Conservation (phyloP, 1,140 invertebrate species). For the Drosophila littoralis region DNA sequence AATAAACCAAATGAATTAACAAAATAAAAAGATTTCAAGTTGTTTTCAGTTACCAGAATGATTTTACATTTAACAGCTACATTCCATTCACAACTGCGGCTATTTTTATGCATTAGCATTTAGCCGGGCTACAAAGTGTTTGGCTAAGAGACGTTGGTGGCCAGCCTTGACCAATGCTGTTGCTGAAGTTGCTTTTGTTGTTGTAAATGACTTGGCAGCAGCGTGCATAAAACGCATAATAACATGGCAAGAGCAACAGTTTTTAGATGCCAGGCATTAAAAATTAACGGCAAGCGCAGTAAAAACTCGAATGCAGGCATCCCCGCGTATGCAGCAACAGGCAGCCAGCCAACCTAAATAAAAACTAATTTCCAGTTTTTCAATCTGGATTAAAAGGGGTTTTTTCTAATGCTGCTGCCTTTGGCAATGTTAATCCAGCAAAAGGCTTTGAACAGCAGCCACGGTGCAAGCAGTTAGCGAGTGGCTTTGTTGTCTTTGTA, state of each 20-base stretch:
- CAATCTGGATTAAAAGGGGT: slow-evolving; percentile 81
- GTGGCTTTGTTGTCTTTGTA: slow-evolving; percentile 21
- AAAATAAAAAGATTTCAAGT: not conserved
- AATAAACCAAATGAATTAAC: no score
- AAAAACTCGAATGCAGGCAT: slow-evolving; percentile 34
- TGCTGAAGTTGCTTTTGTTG: slow-evolving; percentile 6
- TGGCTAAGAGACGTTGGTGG: slow-evolving; percentile 1
- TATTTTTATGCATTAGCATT: slow-evolving; percentile 66
- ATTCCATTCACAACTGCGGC: slow-evolving; percentile 30
- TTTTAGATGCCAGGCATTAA: slow-evolving; percentile 74
- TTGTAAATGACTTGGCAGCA: slow-evolving; percentile 14
- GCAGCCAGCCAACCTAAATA: slow-evolving; percentile 63
- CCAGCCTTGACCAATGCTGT: slow-evolving; percentile 55
- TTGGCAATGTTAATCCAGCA: slow-evolving; percentile 73
- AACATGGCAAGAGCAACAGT: slow-evolving; percentile 73
- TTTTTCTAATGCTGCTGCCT: slow-evolving; percentile 40
- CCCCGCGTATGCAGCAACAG: slow-evolving; percentile 13
- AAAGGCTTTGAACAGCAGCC: slow-evolving; percentile 63
- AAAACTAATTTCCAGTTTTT: slow-evolving; percentile 83
- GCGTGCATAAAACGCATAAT: slow-evolving; percentile 69
- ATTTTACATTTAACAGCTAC: slow-evolving; percentile 4
- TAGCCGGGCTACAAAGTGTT: slow-evolving; percentile 57
- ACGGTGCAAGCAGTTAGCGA: slow-evolving; percentile 31
- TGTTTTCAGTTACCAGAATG: slow-evolving; percentile 8
- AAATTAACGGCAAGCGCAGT: slow-evolving; percentile 74